Conservation (phyloP, 2,797 vertebrate genomes). For the Aythya fuligula region DNA sequence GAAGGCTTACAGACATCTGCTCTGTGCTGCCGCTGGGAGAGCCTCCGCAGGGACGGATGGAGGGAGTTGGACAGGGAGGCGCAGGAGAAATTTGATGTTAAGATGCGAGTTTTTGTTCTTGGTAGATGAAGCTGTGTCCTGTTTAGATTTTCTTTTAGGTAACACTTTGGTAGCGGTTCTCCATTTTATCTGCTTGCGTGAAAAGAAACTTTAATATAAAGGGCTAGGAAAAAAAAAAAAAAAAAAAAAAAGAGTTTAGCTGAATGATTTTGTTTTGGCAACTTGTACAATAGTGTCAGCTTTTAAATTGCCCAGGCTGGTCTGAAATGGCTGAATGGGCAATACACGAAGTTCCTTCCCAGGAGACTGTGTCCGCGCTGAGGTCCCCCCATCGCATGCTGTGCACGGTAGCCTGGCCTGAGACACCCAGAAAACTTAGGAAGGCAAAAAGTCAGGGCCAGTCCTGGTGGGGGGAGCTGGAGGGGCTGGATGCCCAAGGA, state of each 20-base stretch:
- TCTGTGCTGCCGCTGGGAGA: not conserved
- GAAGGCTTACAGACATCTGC: not conserved
- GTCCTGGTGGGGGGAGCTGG: not conserved
- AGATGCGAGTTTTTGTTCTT: not conserved
- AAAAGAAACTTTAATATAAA: constrained; percentile 32
- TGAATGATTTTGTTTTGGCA: constrained; percentile 56
- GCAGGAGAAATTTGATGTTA: not conserved
- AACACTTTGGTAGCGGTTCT: not conserved
- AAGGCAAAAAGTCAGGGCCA: accelerated
- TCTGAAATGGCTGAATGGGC: not conserved
- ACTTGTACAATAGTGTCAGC: constrained; percentile 29
- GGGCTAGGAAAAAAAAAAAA: accelerated
- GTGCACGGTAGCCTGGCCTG: not conserved
- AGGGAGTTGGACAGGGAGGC: not conserved
- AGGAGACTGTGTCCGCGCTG: not conserved
- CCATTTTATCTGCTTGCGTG: not conserved
- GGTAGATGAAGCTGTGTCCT: not conserved
- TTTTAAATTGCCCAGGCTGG: not conserved
- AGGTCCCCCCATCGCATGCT: accelerated
- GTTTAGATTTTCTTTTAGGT: not conserved
- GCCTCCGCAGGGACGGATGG: accelerated
- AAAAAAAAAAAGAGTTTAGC: not conserved
- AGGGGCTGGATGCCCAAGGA: accelerated
- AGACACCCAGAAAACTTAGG: not conserved
- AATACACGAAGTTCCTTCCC: not conserved